Base-by-base conservation (phyloP, 92 coral and sea anemone species). In the Blastomussa wellsi region DNA sequence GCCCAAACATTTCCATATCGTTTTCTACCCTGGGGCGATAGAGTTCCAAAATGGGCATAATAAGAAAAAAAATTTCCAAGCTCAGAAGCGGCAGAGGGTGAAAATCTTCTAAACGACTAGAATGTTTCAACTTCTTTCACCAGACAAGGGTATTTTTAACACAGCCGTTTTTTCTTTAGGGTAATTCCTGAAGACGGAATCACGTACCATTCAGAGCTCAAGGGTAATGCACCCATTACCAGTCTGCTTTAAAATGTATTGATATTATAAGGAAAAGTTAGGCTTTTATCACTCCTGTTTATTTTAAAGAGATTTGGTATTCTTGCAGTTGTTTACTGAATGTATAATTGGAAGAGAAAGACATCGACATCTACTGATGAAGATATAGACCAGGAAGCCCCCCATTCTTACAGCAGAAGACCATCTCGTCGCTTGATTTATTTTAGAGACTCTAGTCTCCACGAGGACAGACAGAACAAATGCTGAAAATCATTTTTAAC, bases 11-110 rank as follows among this genome's bases (percentile, higher is more conserved):
- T 49, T 52, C 68, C 24, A 74, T 82, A 73, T 72, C 74, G 57
- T 6, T 82, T 73, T 74, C 79, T 17, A 49, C 77, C 85, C 85
- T 16, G 62, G 22, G 77, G 76, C 76, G 66, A 31, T 31, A 29
- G 19, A 11, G 8, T n/a, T 35, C 51, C 29, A 59, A 36, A 57
- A 37, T 29, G 37, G 79, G 38, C n/a, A 42, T 28, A 28, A 49
- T 17, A 33, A 5, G 66, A 82, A 51, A 53, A 70, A 72, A 3
- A 1, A 20, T 17, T 69, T 26, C 35, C 83, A 31, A 20, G 39
- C 83, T 41, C 19, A 38, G 74, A 39, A 29, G 36, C n/a, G n/a
- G n/a, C 24, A 41, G 72, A 37, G 20, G 44, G 49, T 31, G 14
- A 37, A 38, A 76, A 76, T 20, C 15, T 29, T 29, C 22, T 68